Evolutionary conservation across 1,140 invertebrate species (phyloP).

Genomic region (Epicauta chinensis): DNA sequence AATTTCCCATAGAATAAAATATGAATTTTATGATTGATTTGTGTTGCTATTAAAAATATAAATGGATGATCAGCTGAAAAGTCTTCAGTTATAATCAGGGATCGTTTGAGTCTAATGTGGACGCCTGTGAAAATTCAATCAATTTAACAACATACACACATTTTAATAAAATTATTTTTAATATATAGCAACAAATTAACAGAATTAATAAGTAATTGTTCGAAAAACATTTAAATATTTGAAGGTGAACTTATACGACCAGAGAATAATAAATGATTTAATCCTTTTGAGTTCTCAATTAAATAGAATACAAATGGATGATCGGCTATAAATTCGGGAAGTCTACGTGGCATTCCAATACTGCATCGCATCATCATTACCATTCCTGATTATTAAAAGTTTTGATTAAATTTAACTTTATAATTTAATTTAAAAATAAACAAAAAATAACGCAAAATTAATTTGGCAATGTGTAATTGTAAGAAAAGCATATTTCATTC

Average conservation of each 20-base stretch:
- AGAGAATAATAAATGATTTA: background rate
- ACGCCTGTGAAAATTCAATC: background rate
- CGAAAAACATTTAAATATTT: background rate
- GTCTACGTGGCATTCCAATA: background rate
- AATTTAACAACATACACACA: constrained; percentile 1
- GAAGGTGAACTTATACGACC: no score
- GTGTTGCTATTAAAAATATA: constrained; percentile 6
- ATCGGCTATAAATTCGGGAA: background rate
- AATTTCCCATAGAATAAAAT: no score
- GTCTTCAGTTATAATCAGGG: background rate
- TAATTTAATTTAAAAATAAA: no score
- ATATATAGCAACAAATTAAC: no score
- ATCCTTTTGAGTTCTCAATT: background rate
- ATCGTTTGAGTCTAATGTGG: background rate
- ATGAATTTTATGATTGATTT: no score
- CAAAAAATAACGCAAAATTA: no score
- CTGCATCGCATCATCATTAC: background rate
- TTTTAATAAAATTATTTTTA: no score
- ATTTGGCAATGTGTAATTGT: no score
- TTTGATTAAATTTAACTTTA: no score
- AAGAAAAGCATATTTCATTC: no score
- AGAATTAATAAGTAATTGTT: no score
- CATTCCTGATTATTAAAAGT: background rate
- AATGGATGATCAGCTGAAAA: constrained; percentile 21
- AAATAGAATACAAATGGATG: constrained; percentile 6